phyloP scores from a whole-genome alignment of 35 echinoderm and acorn worm species.

The Apostichopus japonicus region DNA sequence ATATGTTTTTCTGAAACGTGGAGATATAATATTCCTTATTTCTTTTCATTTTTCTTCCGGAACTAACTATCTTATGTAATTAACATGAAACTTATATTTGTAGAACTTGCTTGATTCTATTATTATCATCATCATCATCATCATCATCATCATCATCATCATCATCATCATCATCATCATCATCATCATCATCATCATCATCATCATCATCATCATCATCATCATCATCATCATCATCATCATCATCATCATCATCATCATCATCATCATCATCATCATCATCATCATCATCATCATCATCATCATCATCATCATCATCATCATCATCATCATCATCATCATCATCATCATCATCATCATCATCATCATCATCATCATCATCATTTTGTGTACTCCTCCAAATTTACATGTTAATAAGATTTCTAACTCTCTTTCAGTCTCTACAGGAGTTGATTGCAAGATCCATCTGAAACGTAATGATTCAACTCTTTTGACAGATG shows the following conservation, averaged over 20 bases:
- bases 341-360: background rate
- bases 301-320: background rate
- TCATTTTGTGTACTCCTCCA: background rate
- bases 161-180: background rate
- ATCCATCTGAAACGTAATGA: background rate
- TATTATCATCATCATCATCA: background rate
- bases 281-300: background rate
- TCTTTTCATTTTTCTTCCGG: too few relatives aligned
- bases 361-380: slow-evolving; percentile 6
- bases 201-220: background rate
- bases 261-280: background rate
- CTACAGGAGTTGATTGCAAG: background rate
- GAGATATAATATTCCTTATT: too few relatives aligned
- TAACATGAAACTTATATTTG: too few relatives aligned
- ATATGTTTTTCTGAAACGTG: too few relatives aligned
- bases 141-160: background rate
- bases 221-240: background rate
- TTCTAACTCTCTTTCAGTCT: background rate
- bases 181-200: background rate
- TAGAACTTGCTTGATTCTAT: too few relatives aligned
- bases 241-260: background rate
- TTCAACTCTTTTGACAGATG: background rate
- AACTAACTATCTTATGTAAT: too few relatives aligned
- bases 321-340: background rate
- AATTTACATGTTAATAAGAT: background rate